Conservation (phyloP, 1,140 invertebrate species). For the Bombus confusus region DNA sequence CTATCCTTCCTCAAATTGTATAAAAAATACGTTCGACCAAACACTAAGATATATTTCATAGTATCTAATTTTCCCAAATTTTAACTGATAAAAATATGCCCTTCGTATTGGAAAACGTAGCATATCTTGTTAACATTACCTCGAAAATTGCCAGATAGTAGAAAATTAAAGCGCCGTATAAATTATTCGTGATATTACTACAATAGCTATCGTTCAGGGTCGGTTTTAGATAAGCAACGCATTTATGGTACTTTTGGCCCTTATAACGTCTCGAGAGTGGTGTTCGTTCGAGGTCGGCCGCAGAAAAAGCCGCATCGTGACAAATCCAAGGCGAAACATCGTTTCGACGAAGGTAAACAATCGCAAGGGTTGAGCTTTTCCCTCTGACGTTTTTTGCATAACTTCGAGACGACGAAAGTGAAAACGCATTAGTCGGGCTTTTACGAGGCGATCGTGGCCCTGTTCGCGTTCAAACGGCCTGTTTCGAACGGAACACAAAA, state of each 20-base stretch:
- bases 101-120: no score
- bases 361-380: slow-evolving; percentile 43
- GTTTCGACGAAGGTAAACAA: slow-evolving; percentile 60
- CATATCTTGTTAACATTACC: no score
- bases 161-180: no score
- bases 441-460: slow-evolving; percentile 21
- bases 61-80: no score
- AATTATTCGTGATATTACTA: no score
- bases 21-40: no score
- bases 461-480: background rate
- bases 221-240: background rate
- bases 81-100: no score
- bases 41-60: background rate
- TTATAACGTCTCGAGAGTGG: background rate
- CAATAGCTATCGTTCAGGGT: background rate
- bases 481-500: background rate
- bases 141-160: no score
- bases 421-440: slow-evolving; percentile 5
- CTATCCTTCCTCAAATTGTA: no score
- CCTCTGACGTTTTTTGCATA: slow-evolving; percentile 57
- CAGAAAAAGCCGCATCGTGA: slow-evolving; percentile 64
- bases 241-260: slow-evolving; percentile 50
- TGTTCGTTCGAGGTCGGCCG: background rate
- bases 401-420: slow-evolving; percentile 57
- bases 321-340: slow-evolving; percentile 74